These are phyloP conservation scores for Turdus rufiventris DNA, from an alignment of 2,113 vertebrate genomes.

Conservation along the genomic window DNA sequence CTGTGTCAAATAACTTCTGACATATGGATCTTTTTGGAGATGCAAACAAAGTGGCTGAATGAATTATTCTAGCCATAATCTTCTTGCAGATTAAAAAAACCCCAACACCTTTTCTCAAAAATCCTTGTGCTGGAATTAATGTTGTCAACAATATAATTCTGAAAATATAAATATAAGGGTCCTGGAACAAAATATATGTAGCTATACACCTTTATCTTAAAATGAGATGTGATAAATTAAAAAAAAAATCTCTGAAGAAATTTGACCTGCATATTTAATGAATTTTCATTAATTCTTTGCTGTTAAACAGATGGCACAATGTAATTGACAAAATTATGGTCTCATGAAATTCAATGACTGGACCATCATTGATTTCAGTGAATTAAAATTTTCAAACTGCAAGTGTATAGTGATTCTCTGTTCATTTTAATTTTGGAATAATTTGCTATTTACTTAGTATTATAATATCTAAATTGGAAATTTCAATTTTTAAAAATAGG, in stretches of 20 bases:
- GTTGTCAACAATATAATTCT: neutral
- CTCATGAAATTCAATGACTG: neutral
- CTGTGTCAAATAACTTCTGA: neutral
- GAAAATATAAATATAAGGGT: neutral
- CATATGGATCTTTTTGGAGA: neutral
- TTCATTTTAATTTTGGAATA: neutral
- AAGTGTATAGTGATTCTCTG: neutral
- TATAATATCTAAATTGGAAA: neutral
- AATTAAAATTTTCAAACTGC: neutral
- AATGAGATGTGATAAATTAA: neutral
- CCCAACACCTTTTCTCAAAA: neutral
- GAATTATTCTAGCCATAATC: neutral
- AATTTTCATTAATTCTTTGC: neutral
- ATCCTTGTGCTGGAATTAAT: neutral
- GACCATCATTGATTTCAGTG: neutral
- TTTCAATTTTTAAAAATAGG: neutral
- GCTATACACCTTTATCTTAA: neutral
- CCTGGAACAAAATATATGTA: neutral
- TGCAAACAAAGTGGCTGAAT: neutral
- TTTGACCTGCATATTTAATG: neutral
- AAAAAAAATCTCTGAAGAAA: neutral
- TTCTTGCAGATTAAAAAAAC: neutral
- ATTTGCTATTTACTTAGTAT: neutral
- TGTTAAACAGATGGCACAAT: neutral
- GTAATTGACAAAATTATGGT: neutral